Conservation (phyloP, 2,797 vertebrate genomes). For the Sardinella longiceps region DNA sequence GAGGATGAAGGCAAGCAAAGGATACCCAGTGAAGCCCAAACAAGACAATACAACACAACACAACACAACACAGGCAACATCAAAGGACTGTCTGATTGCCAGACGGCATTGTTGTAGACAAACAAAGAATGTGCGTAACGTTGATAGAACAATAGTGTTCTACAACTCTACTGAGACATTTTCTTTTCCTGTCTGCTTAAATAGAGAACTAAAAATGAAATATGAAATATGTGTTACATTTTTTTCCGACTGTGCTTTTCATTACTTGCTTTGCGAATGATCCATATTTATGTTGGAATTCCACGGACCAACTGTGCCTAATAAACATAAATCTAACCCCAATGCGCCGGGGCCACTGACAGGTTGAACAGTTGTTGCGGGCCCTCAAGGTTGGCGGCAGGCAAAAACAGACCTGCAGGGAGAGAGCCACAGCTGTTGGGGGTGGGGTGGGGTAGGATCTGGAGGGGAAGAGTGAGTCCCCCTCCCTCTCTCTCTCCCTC, state of each 20-base stretch:
- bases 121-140: neutral
- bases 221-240: neutral
- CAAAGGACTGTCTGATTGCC: neutral
- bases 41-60: neutral
- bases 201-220: neutral
- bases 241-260: neutral
- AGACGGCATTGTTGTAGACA: neutral
- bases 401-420: slow-evolving; percentile 27
- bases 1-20: neutral
- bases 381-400: slow-evolving; percentile 22
- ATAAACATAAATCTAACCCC: slow-evolving; percentile 12
- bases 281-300: slow-evolving; percentile 6
- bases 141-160: neutral
- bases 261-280: neutral
- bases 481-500: neutral
- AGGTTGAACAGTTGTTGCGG: slow-evolving; percentile 50
- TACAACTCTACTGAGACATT: neutral
- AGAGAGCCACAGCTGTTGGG: slow-evolving; percentile 15
- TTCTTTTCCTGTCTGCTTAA: neutral
- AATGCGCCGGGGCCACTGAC: slow-evolving; percentile 30
- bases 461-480: neutral
- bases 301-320: neutral
- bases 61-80: neutral
- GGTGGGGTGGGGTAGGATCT: neutral
- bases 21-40: neutral